Conservation (phyloP, 2,888 invertebrate genomes). For the Torymus tubicola region DNA sequence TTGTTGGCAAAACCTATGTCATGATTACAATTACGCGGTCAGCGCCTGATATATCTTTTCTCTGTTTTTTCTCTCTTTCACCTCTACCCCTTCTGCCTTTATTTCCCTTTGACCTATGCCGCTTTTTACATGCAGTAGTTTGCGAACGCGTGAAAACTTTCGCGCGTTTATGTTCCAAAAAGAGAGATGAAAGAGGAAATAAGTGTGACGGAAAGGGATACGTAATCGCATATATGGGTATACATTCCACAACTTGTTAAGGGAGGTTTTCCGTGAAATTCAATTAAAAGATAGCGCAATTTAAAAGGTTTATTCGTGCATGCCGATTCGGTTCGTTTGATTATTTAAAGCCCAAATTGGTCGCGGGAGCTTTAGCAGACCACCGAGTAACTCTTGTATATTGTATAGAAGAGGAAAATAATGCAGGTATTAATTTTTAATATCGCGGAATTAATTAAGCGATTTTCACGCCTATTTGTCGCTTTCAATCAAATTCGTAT, state of each 20-base stretch:
- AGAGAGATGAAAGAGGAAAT: neutral
- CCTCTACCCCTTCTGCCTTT: conserved; percentile 3
- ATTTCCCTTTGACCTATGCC: neutral
- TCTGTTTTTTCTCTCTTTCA: conserved; percentile 35
- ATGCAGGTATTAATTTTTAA: conserved; percentile 38
- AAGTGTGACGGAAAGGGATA: neutral
- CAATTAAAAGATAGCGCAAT: conserved; percentile 52
- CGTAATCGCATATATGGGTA: neutral
- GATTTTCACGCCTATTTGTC: conserved; percentile 22
- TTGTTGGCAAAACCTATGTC: conserved; percentile 49
- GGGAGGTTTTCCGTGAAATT: conserved; percentile 17
- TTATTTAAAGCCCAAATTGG: conserved; percentile 31
- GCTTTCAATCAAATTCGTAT: neutral
- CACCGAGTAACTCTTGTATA: neutral
- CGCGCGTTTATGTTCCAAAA: conserved; percentile 18
- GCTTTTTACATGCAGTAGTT: conserved; percentile 23
- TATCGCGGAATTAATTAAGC: conserved; percentile 10
- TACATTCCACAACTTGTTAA: neutral
- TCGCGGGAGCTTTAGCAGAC: conserved; percentile 12
- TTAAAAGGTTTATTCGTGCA: conserved; percentile 46
- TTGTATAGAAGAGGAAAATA: conserved; percentile 7
- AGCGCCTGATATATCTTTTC: conserved; percentile 44
- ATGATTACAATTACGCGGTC: conserved; percentile 57
- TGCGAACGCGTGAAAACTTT: conserved; percentile 38
- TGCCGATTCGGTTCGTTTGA: conserved; percentile 42